A percentile compares a stretch with the other conserved stretches of the same genome.
Conservation (phyloP, 2,113 vertebrate genomes). For the Cavia porcellus region DNA sequence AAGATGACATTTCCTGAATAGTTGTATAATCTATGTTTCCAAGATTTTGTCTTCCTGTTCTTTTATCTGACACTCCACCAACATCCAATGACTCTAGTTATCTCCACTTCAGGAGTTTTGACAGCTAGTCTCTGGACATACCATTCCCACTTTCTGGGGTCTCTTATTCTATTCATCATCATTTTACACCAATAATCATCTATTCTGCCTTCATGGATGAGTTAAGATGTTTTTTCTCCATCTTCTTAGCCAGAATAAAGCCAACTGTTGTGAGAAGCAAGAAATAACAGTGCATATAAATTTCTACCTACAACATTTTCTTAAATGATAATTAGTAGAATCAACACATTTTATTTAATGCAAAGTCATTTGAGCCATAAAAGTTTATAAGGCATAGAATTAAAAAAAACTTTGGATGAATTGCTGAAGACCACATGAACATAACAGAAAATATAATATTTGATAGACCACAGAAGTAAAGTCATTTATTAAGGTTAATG, state of each 20-base stretch:
- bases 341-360: background rate
- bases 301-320: background rate
- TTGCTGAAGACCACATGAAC: background rate
- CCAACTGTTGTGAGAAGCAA: background rate
- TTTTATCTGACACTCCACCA: background rate
- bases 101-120: background rate
- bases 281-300: background rate
- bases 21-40: background rate
- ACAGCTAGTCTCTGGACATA: background rate
- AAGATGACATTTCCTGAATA: background rate
- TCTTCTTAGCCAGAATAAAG: background rate
- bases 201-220: background rate
- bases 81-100: background rate
- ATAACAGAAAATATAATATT: background rate
- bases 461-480: background rate
- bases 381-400: background rate
- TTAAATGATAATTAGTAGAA: background rate
- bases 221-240: background rate
- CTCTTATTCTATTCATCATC: background rate
- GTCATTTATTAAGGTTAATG: background rate
- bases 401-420: background rate
- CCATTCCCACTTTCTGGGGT: background rate
- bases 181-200: background rate
- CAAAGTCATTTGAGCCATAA: background rate
- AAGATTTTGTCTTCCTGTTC: background rate